These are phyloP conservation scores for Drosophila suboccidentalis DNA, from an alignment of 2,888 invertebrate genomes.

Conservation along the genomic window DNA sequence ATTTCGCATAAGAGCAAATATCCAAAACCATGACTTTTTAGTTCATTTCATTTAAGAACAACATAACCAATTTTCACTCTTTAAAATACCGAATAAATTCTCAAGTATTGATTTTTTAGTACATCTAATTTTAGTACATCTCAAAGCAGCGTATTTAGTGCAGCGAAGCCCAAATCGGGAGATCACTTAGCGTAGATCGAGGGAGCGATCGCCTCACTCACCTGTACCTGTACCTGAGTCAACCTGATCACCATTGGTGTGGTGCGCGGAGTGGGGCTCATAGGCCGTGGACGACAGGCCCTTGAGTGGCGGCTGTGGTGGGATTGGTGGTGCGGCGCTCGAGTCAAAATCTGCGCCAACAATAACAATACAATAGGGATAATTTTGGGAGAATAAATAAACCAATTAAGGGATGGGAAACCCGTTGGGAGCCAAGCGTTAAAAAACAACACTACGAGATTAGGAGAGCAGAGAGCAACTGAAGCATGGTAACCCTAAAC, in stretches of 20 bases:
- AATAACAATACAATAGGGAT: slow-evolving; percentile 53
- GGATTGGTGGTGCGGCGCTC: slow-evolving; percentile 85
- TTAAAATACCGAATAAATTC: no score
- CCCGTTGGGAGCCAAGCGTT: slow-evolving; percentile 29
- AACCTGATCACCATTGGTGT: slow-evolving; percentile 48
- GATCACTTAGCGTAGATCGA: slow-evolving; percentile 8
- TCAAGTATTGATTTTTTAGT: background rate
- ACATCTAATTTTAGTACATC: slow-evolving; percentile 23
- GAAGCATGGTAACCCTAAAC: slow-evolving; percentile 12
- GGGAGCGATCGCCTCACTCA: slow-evolving; percentile 40
- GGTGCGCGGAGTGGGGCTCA: slow-evolving; percentile 83
- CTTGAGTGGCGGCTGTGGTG: slow-evolving; percentile 89
- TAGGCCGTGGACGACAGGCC: slow-evolving; percentile 86
- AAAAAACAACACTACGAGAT: slow-evolving; percentile 17
- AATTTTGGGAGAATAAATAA: slow-evolving; percentile 49
- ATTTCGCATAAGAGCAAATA: no score
- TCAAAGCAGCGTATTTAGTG: slow-evolving; percentile 13
- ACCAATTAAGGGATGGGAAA: slow-evolving; percentile 51
- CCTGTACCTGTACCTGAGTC: slow-evolving; percentile 46
- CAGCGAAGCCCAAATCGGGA: background rate
- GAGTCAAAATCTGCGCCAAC: slow-evolving; percentile 81
- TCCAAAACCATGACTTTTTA: no score
- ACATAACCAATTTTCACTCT: no score
- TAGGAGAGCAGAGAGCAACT: slow-evolving; percentile 4
- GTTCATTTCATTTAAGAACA: no score